Base-by-base conservation (phyloP, 2,888 invertebrate species). In the Anthoptus insignis region DNA sequence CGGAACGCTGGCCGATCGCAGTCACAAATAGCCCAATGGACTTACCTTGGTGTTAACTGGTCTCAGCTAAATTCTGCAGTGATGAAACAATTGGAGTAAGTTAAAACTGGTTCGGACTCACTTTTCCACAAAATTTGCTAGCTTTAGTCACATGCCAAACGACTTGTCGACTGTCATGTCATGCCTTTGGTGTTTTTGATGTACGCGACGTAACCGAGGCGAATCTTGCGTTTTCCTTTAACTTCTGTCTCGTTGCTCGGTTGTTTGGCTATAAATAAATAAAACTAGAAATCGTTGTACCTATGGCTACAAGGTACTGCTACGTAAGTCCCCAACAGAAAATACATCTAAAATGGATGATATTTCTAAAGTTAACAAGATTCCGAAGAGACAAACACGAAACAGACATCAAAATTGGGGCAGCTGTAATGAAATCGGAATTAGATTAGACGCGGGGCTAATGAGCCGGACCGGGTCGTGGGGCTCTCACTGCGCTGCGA, bases 381-480 rank as follows among this genome's bases (percentile, higher is more conserved):
- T 16, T 19, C 42, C 42, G 42, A 42, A 42, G 39, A 39, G n/a
- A 58, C 19, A 57, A 64, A 66, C 65, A 71, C 65, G 54, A 61
- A 68, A 64, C 68, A 70, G 65, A 67, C 54, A 61, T 61, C 47
- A 56, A 56, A 63, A 63, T 59, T 47, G 64, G 72, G 73, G 73
- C 70, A 64, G 68, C 57, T 63, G 68, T 74, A 77, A 76, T 76
- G 77, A 77, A 76, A 77, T 75, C 74, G 69, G 59, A 75, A 77
- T 76, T 73, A 69, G 74, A 77, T 77, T 77, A 76, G 69, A 37
- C 53, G 65, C 37, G 67, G 59, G 68, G 73, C 75, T 77, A 77
- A 77, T 77, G 77, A 77, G 71, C 71, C 73, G 69, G 63, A 56
- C 63, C n/a, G 63, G 37, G 58, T 54, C 29, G 64, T 24, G 56